Base-by-base conservation (phyloP, 1,140 invertebrate genomes). In the Apis cerana region DNA sequence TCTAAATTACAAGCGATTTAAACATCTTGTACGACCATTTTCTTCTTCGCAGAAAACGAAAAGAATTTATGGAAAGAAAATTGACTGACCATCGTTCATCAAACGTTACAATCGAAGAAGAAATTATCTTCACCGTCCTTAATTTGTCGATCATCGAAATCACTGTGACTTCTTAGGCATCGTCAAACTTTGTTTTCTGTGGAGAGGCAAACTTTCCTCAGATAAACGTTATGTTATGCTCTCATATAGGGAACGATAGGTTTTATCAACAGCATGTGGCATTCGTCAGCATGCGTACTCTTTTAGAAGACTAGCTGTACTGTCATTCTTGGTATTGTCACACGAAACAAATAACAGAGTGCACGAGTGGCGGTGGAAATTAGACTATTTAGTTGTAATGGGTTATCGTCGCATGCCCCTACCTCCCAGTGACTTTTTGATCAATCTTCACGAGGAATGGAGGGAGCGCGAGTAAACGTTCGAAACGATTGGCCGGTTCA, bases 371-470 rank as follows among this genome's bases (percentile, higher is more conserved):
- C 50, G 62, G 61, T 50, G 59, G 68, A 77, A 90, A 90, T 90
- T 90, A 84, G 68, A 84, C 64, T 85, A 90, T 65, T 89, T 89
- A 80, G 50, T 62, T 65, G 67, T 85, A 86, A 89, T 81, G 84
- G 87, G 89, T 90, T 90, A 90, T 90, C 89, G 83, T 81, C 64
- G 70, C 43, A 52, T 74, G 80, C 77, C 82, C 74, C 70, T 78
- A 58, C 74, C 68, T 75, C 76, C 61, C 62, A 27, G 23, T 43
- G 50, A 83, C 52, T 67, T 75, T 67, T 50, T 70, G 70, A 11
- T 43, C 27, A 21, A 65, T 15, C 65, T 64, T 23, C n/a, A 12
- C 11, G 15, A 43, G 43, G 85, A 88, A 86, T 88, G 89, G 89
- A 67, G 59, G 80, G 19, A 48, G 79, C 48, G 11, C 27, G 13